A percentile compares a stretch with the other conserved stretches of the same genome.
These are phyloP conservation scores for Bedellia somnulentella DNA, from an alignment of 2,888 invertebrate species.

Conservation along the genomic window DNA sequence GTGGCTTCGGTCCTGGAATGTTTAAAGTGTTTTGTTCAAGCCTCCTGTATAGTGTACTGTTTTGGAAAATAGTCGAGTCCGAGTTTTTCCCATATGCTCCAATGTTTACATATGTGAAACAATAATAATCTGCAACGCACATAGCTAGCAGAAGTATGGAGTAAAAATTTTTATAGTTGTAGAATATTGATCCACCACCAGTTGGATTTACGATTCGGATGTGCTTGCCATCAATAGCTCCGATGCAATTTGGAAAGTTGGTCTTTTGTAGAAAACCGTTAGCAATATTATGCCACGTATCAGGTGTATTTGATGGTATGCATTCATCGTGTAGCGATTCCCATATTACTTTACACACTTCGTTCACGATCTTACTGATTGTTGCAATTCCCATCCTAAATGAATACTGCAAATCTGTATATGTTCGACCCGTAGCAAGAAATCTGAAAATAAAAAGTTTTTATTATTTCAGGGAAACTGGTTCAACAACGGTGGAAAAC, in stretches of 20 bases:
- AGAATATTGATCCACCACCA: not conserved
- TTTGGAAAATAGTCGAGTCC: conserved; percentile 13
- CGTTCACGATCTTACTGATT: too few species aligned
- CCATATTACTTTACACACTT: conserved; percentile 18
- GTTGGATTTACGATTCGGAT: conserved; percentile 1
- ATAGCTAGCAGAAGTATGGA: conserved; percentile 11
- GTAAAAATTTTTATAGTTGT: conserved; percentile 8
- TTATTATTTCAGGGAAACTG: conserved; percentile 8
- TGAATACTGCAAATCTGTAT: too few species aligned
- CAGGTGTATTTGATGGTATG: conserved; percentile 7
- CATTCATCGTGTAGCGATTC: conserved; percentile 13
- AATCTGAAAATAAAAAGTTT: conserved; percentile 15
- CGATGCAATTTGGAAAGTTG: conserved; percentile 6
- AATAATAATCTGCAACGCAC: conserved; percentile 12
- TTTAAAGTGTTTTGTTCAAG: conserved; percentile 12
- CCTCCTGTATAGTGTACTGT: conserved; percentile 11
- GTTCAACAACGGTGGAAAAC: conserved; percentile 13
- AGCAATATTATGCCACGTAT: conserved; percentile 7
- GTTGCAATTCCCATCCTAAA: too few species aligned
- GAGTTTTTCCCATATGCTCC: conserved; percentile 16
- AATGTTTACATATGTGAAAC: conserved; percentile 11
- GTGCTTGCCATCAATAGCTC: conserved; percentile 1
- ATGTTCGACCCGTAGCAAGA: too few species aligned
- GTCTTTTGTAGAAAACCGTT: conserved; percentile 10
- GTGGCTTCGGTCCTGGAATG: conserved; percentile 12